Conservation (phyloP, 2,797 vertebrate genomes). For the Amblyopsis hoosieri region DNA sequence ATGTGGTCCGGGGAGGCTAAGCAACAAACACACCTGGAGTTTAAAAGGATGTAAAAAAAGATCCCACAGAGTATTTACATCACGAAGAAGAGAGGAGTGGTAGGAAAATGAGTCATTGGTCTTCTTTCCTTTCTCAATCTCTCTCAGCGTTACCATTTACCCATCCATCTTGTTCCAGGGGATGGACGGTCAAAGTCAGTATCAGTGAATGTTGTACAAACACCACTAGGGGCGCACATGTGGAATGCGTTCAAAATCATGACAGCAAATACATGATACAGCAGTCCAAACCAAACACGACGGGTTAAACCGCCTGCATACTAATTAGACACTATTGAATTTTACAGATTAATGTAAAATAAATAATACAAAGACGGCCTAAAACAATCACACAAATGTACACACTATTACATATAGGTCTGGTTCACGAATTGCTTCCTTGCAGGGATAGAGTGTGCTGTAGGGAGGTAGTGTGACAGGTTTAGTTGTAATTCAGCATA, state of each 20-base stretch:
- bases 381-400: constrained; percentile 4
- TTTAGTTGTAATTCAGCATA: constrained; percentile 46
- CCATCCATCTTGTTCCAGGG: constrained; percentile 30
- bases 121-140: constrained; percentile 38
- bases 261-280: constrained; percentile 16
- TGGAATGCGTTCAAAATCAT: background rate
- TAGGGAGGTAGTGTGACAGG: constrained; percentile 17
- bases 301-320: constrained; percentile 1
- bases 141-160: constrained; percentile 30
- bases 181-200: constrained; percentile 38
- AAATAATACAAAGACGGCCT: constrained; percentile 1
- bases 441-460: constrained; percentile 4
- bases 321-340: constrained; percentile 9
- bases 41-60: constrained; percentile 60
- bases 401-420: constrained; percentile 13
- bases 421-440: constrained; percentile 1
- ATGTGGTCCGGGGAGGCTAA: constrained; percentile 69
- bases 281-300: background rate
- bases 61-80: constrained; percentile 69
- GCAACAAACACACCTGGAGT: constrained; percentile 79
- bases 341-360: constrained; percentile 10
- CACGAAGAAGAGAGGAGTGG: constrained; percentile 57
- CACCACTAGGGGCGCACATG: constrained; percentile 15
- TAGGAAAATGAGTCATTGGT: constrained; percentile 32
- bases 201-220: constrained; percentile 15